phyloP scores from a whole-genome alignment of 2,888 invertebrate species.

The Aethes cnicana region DNA sequence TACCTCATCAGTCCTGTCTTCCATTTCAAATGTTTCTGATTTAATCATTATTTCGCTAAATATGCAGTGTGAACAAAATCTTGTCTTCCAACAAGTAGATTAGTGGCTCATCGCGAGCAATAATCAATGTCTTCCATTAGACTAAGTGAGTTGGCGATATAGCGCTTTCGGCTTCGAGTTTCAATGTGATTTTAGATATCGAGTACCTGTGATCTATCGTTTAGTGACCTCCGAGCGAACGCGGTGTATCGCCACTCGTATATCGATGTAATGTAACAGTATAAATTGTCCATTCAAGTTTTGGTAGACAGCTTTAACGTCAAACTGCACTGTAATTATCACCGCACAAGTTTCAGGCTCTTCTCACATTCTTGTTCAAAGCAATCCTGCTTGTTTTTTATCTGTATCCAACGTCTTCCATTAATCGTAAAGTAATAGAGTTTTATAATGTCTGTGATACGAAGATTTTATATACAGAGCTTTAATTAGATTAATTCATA shows the following conservation, averaged over 20 bases:
- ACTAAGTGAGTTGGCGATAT: slow-evolving; percentile 53
- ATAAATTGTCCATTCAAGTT: slow-evolving; percentile 68
- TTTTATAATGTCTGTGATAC: slow-evolving; percentile 65
- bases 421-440: slow-evolving; percentile 59
- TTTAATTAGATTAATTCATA: slow-evolving; percentile 60
- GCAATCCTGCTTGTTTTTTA: slow-evolving; percentile 39
- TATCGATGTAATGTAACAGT: slow-evolving; percentile 57
- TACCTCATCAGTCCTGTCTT: slow-evolving; percentile 39
- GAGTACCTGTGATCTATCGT: slow-evolving; percentile 44
- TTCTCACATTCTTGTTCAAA: slow-evolving; percentile 50
- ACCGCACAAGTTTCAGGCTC: slow-evolving; percentile 65
- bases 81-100: slow-evolving; percentile 76
- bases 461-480: slow-evolving; percentile 57
- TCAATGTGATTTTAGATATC: slow-evolving; percentile 49
- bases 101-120: slow-evolving; percentile 58
- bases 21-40: slow-evolving; percentile 37
- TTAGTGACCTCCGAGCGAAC: slow-evolving; percentile 39
- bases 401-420: slow-evolving; percentile 71
- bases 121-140: slow-evolving; percentile 77
- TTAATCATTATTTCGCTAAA: slow-evolving; percentile 49
- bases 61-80: slow-evolving; percentile 80
- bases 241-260: slow-evolving; percentile 48
- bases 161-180: slow-evolving; percentile 37
- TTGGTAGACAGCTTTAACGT: slow-evolving; percentile 82
- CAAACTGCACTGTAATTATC: slow-evolving; percentile 74